phyloP scores from a whole-genome alignment of 2,113 vertebrate genomes.

The rabbit (Oryctolagus cuniculus) region DNA sequence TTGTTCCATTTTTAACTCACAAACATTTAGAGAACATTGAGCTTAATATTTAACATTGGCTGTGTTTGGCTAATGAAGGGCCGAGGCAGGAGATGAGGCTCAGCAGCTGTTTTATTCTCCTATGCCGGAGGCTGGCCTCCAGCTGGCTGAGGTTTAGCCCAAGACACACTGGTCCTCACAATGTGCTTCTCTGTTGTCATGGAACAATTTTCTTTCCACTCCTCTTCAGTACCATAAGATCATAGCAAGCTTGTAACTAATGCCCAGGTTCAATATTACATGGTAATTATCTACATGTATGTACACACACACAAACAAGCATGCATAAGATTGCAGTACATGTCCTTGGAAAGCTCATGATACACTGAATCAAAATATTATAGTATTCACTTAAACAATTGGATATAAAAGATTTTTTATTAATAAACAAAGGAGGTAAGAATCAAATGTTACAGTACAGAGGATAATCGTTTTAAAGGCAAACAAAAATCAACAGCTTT shows the following conservation, averaged over 20 bases:
- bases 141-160: neutral
- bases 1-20: neutral
- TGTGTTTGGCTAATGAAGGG: neutral
- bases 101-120: neutral
- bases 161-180: neutral
- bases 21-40: neutral
- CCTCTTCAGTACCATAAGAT: neutral
- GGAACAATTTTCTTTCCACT: neutral
- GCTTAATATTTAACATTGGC: neutral
- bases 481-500: neutral
- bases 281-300: neutral
- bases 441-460: neutral
- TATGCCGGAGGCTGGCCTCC: neutral
- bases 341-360: neutral
- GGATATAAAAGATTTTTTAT: neutral
- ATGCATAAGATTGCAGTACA: neutral
- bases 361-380: neutral
- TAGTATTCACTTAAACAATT: neutral
- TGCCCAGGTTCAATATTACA: neutral
- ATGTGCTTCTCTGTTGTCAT: neutral
- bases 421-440: neutral
- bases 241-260: neutral
- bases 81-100: neutral
- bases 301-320: neutral
- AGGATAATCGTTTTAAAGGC: fast-evolving